These are phyloP conservation scores for Tamandua tetradactyla DNA, from an alignment of 2,797 vertebrate genomes.

Conservation along the genomic window DNA sequence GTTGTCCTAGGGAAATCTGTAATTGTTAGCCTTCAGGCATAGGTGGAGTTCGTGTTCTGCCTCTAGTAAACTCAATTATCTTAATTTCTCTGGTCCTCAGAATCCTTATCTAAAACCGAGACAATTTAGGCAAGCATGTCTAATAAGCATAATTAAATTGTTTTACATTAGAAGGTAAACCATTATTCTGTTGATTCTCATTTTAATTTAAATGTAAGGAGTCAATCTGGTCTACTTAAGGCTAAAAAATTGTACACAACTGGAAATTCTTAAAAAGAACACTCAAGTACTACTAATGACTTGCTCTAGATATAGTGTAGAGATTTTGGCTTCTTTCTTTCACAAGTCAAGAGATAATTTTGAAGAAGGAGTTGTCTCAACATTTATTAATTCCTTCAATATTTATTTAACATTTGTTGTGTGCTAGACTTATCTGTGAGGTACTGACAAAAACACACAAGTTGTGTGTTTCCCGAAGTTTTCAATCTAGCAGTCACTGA, in stretches of 20 bases:
- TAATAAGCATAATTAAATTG: neutral
- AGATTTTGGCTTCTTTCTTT: neutral
- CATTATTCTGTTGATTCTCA: neutral
- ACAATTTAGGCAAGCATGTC: neutral
- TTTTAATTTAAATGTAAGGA: neutral
- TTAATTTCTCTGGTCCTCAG: neutral
- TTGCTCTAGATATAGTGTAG: neutral
- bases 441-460: neutral
- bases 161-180: neutral
- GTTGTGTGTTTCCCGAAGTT: neutral
- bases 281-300: neutral
- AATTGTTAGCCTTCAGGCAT: neutral
- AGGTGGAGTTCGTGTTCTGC: neutral
- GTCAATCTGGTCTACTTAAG: neutral
- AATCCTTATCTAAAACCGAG: constrained; percentile 39
- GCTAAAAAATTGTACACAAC: neutral
- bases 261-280: neutral
- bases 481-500: neutral
- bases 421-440: neutral
- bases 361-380: constrained; percentile 29
- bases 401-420: neutral
- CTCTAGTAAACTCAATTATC: neutral
- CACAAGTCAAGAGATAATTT: neutral
- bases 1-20: neutral
- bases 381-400: neutral